Evolutionary conservation across 2,888 invertebrate species (phyloP).

Genomic region (Sthenelais limicola): DNA sequence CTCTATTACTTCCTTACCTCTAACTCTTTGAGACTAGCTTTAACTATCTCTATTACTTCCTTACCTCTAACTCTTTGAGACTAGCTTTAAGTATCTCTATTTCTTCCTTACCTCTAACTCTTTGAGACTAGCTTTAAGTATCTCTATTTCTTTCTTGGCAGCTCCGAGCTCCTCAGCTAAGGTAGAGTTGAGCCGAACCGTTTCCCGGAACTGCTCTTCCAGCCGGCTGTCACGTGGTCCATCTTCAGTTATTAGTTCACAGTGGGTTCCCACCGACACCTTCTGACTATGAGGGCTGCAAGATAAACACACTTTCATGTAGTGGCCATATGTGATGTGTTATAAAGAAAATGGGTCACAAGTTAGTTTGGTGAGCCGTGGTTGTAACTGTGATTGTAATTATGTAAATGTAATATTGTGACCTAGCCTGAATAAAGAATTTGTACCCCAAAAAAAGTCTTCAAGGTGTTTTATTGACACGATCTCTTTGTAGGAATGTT

Average conservation of each 20-base stretch:
- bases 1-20: no score
- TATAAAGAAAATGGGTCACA: no score
- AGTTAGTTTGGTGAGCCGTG: no score
- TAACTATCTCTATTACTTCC: background rate
- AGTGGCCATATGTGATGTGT: no score
- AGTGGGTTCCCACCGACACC: conserved; percentile 61
- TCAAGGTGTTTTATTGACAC: no score
- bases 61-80: background rate
- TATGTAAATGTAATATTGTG: no score
- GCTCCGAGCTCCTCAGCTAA: conserved; percentile 62
- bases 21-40: background rate
- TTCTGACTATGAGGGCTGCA: conserved; percentile 44
- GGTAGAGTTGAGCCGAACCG: conserved; percentile 59
- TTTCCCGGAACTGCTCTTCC: conserved; percentile 62
- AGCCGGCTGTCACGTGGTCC: conserved; percentile 48
- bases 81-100: conserved; percentile 61
- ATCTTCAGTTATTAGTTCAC: conserved; percentile 52
- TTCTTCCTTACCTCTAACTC: conserved; percentile 63
- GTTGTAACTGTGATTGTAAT: no score
- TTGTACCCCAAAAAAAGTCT: no score
- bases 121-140: conserved; percentile 59
- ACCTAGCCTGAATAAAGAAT: no score
- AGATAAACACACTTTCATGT: background rate
- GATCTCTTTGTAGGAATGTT: no score
- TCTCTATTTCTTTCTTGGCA: conserved; percentile 62